Evolutionary conservation across 2,113 vertebrate species (phyloP).

Genomic region (Sinocyclocheilus grahami): DNA sequence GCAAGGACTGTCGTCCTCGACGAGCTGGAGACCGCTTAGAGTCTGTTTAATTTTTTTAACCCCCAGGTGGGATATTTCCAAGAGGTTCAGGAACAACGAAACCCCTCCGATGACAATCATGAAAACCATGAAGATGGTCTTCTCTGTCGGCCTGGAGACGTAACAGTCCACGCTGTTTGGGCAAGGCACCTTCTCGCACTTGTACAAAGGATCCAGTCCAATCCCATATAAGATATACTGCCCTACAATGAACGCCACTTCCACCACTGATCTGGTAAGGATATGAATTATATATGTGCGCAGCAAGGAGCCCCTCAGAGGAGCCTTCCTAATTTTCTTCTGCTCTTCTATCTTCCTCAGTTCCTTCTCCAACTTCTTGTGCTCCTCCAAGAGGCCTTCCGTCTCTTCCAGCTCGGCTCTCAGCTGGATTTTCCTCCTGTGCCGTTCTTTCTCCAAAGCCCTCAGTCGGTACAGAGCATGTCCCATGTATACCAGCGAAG

Average conservation of each 20-base stretch:
- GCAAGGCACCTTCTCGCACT: slow-evolving; percentile 86
- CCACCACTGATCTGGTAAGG: slow-evolving; percentile 86
- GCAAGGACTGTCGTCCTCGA: slow-evolving; percentile 74
- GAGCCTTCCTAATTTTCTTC: slow-evolving; percentile 86
- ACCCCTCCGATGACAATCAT: slow-evolving; percentile 89
- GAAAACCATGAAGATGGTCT: slow-evolving; percentile 95
- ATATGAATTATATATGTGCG: slow-evolving; percentile 92
- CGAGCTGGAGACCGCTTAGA: slow-evolving; percentile 69
- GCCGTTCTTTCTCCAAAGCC: slow-evolving; percentile 86
- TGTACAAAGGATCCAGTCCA: slow-evolving; percentile 86
- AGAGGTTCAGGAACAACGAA: slow-evolving; percentile 87
- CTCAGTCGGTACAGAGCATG: slow-evolving; percentile 88
- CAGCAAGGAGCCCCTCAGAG: slow-evolving; percentile 87
- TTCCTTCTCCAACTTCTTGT: slow-evolving; percentile 83
- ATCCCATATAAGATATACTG: slow-evolving; percentile 91
- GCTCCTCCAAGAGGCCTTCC: slow-evolving; percentile 77
- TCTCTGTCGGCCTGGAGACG: slow-evolving; percentile 94
- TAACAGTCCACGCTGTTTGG: slow-evolving; percentile 95
- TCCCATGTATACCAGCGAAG: slow-evolving; percentile 92
- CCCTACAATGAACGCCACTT: slow-evolving; percentile 91
- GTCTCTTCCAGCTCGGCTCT: slow-evolving; percentile 82
- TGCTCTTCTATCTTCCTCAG: slow-evolving; percentile 86
- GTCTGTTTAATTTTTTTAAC: slow-evolving; percentile 83
- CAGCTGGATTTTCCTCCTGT: slow-evolving; percentile 78
- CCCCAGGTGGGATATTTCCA: slow-evolving; percentile 91